Percentiles rank a stretch among this genome's conserved stretches.
Evolutionary conservation across 2,888 invertebrate species (phyloP).

Genomic region (Tillus elongatus): DNA sequence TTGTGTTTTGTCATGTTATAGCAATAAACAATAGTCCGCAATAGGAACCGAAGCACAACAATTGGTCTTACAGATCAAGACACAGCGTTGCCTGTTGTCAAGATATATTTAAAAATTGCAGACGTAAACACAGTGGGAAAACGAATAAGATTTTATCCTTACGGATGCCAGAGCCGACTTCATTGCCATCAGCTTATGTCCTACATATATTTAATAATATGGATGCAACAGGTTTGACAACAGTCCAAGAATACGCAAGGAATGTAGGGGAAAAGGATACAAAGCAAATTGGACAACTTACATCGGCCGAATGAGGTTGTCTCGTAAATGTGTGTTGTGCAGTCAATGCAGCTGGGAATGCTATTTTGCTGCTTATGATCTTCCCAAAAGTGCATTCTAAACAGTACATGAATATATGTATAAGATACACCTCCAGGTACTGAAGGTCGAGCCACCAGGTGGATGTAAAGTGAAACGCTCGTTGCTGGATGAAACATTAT

Average conservation of each 20-base stretch:
- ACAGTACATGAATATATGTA: background rate
- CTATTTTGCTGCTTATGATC: background rate
- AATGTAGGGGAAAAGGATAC: background rate
- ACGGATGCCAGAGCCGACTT: background rate
- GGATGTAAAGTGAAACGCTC: background rate
- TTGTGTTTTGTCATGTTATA: too few relatives aligned
- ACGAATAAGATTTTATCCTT: background rate
- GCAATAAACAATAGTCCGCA: too few relatives aligned
- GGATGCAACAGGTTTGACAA: too few relatives aligned
- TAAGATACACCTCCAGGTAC: background rate
- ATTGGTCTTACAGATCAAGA: too few relatives aligned
- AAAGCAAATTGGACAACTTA: background rate
- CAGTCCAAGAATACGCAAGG: background rate
- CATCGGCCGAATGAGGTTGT: constrained; percentile 3
- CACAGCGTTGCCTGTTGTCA: constrained; percentile 13
- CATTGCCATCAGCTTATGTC: background rate
- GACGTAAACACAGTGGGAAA: too few relatives aligned
- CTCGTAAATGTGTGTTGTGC: background rate
- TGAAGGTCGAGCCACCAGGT: background rate
- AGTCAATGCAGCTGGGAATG: constrained; percentile 1
- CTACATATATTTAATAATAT: background rate
- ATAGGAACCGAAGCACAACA: too few relatives aligned
- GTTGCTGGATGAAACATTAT: background rate
- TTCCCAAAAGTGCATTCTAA: background rate
- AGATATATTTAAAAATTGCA: too few relatives aligned